Conservation (phyloP, 1,140 invertebrate genomes). For the Sitodiplosis mosellana region DNA sequence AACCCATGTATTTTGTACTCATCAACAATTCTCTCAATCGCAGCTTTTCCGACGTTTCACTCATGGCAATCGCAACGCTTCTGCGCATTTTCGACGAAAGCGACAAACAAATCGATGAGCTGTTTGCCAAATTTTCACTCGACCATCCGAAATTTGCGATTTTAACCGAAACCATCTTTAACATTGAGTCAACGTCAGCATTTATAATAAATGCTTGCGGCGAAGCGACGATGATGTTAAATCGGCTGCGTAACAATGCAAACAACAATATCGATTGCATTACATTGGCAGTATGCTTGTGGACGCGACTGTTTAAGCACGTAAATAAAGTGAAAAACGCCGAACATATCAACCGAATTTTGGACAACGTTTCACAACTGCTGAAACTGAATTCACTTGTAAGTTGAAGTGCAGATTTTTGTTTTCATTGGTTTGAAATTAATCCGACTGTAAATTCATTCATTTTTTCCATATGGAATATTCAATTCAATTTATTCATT, state of each 20-base stretch:
- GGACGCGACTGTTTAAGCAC: neutral
- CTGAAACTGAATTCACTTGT: no score
- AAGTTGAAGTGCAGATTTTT: no score
- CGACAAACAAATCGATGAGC: no score
- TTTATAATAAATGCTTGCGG: conserved; percentile 1
- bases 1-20: no score
- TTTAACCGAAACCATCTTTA: no score
- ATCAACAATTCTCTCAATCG: no score
- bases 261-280: neutral
- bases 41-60: conserved; percentile 9
- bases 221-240: conserved; percentile 4
- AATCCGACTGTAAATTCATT: no score
- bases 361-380: neutral
- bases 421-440: no score
- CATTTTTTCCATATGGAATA: no score
- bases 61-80: conserved; percentile 9
- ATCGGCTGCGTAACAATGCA: neutral
- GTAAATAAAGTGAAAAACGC: neutral
- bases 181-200: neutral
- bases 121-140: no score
- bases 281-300: neutral
- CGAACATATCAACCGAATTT: neutral
- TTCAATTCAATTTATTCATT: no score
- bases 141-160: no score
- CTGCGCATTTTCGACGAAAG: conserved; percentile 9